These are phyloP conservation scores for Athene cunicularia DNA, from an alignment of 2,113 vertebrate species.

Conservation along the genomic window DNA sequence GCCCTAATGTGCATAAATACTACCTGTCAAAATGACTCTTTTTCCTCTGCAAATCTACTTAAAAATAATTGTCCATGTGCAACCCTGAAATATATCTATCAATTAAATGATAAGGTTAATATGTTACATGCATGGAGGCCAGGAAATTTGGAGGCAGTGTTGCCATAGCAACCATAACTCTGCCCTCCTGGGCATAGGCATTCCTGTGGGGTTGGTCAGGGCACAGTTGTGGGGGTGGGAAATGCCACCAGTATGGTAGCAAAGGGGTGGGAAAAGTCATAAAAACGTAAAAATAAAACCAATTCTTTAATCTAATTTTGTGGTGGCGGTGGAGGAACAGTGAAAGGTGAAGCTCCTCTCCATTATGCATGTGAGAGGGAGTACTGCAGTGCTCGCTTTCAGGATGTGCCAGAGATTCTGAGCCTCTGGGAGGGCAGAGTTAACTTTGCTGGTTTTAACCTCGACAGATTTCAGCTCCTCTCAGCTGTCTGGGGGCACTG, in stretches of 20 bases:
- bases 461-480: neutral
- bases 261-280: slow-evolving; percentile 21
- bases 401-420: neutral
- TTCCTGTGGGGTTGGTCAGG: slow-evolving; percentile 16
- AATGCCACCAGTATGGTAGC: neutral
- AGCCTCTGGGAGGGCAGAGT: fast-evolving
- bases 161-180: slow-evolving; percentile 35
- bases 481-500: neutral
- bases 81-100: slow-evolving; percentile 21
- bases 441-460: neutral
- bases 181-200: neutral
- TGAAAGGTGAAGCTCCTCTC: slow-evolving; percentile 3
- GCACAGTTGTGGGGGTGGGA: neutral
- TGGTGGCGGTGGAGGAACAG: neutral
- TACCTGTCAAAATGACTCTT: slow-evolving; percentile 20
- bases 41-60: neutral
- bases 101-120: slow-evolving; percentile 55
- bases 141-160: slow-evolving; percentile 8
- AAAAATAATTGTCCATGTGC: slow-evolving; percentile 6
- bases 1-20: neutral
- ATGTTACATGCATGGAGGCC: neutral
- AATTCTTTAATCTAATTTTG: neutral
- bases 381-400: fast-evolving
- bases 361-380: neutral
- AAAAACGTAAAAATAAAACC: slow-evolving; percentile 34